Evolutionary conservation across 2,113 vertebrate species (phyloP).

Genomic region (Corynorhinus townsendii): DNA sequence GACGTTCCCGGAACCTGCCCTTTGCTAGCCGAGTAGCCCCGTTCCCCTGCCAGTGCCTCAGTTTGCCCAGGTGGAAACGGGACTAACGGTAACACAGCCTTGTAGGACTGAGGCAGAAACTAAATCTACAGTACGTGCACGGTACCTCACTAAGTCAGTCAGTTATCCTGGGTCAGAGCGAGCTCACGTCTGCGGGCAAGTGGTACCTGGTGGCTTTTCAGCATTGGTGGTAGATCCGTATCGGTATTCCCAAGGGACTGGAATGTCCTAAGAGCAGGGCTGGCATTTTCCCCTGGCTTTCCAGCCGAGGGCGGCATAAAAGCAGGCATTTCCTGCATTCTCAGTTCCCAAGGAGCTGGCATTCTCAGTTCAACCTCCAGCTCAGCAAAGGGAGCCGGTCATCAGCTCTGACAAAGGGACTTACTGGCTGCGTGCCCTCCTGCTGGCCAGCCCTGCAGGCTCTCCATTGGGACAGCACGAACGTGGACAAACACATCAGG

Average conservation of each 20-base stretch:
- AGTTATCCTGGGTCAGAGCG: not conserved
- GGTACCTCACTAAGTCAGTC: not conserved
- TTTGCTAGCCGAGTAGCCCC: not conserved
- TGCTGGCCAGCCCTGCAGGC: not conserved
- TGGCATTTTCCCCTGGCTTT: not conserved
- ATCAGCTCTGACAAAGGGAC: not conserved
- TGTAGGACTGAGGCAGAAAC: not conserved
- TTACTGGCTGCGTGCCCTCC: not conserved
- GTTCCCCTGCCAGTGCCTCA: not conserved
- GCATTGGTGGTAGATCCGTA: not conserved
- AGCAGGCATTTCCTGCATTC: not conserved
- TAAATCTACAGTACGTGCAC: not conserved
- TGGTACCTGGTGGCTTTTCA: not conserved
- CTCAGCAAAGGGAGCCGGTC: not conserved
- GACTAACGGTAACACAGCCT: not conserved
- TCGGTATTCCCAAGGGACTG: not conserved
- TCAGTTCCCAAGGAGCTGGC: not conserved
- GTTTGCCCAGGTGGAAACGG: not conserved
- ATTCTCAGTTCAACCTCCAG: not conserved
- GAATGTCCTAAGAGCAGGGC: not conserved
- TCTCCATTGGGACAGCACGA: not conserved
- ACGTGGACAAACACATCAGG: rapidly evolving
- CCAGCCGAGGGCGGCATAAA: not conserved
- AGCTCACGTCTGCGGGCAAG: not conserved
- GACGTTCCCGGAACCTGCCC: not conserved